Evolutionary conservation across 2,797 vertebrate species (phyloP).

Genomic region (Uromys caudimaculatus): DNA sequence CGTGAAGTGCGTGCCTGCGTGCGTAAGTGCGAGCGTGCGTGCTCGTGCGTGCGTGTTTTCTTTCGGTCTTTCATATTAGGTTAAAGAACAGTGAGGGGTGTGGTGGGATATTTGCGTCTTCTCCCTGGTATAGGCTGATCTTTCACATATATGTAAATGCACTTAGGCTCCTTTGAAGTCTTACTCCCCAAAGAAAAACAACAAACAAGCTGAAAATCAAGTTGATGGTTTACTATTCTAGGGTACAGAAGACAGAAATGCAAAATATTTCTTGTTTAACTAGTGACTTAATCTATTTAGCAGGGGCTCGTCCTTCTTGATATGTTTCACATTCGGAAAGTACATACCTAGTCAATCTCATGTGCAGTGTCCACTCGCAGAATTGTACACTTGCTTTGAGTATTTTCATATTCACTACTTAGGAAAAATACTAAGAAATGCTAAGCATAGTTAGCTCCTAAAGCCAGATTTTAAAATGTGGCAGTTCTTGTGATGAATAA

Average conservation of each 20-base stretch:
- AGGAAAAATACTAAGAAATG: background rate
- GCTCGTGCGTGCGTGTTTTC: background rate
- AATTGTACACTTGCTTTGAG: background rate
- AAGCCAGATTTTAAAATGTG: constrained; percentile 21
- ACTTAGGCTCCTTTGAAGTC: constrained; percentile 57
- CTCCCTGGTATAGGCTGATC: background rate
- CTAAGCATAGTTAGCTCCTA: background rate
- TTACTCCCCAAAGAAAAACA: constrained; percentile 23
- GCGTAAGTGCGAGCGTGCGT: background rate
- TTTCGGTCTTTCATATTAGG: constrained; percentile 5
- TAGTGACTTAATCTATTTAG: background rate
- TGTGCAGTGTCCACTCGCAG: background rate
- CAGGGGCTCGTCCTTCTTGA: background rate
- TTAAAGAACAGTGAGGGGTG: background rate
- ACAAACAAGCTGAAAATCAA: background rate
- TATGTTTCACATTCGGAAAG: background rate
- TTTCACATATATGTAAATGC: constrained; percentile 65
- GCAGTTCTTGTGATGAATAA: background rate
- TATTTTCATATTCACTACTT: constrained; percentile 32
- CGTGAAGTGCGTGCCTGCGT: background rate
- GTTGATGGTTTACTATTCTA: constrained; percentile 13
- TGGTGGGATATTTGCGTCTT: background rate
- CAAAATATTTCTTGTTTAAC: background rate
- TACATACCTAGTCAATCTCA: background rate
- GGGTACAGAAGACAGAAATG: background rate